A percentile compares a stretch with the other conserved stretches of the same genome.
These are phyloP conservation scores for Pimephales promelas DNA, from an alignment of 2,113 vertebrate genomes.

Conservation along the genomic window DNA sequence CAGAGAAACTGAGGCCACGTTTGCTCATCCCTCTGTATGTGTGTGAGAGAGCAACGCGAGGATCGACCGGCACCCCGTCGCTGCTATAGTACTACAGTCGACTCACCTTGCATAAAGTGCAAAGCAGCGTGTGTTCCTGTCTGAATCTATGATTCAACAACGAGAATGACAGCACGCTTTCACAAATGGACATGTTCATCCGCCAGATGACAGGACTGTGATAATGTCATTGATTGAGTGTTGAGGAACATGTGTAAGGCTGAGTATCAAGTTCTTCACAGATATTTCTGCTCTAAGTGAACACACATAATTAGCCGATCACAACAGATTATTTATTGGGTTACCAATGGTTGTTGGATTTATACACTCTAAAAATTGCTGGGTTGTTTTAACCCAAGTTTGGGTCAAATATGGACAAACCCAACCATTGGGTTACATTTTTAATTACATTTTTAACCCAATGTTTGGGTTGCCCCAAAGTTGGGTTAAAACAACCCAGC, in stretches of 20 bases:
- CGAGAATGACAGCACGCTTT: slow-evolving; percentile 60
- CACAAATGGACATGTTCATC: slow-evolving; percentile 62
- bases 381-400: too few relatives aligned
- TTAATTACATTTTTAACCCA: too few relatives aligned
- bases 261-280: slow-evolving; percentile 29
- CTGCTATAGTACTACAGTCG: slow-evolving; percentile 68
- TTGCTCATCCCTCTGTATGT: neutral
- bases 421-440: too few relatives aligned
- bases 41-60: neutral
- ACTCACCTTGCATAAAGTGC: slow-evolving; percentile 61
- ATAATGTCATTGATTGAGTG: slow-evolving; percentile 30
- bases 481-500: too few relatives aligned
- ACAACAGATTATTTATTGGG: neutral
- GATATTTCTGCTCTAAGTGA: slow-evolving; percentile 33
- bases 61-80: slow-evolving; percentile 61
- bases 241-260: neutral
- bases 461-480: too few relatives aligned
- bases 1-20: neutral
- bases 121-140: slow-evolving; percentile 62
- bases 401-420: too few relatives aligned
- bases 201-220: slow-evolving; percentile 42
- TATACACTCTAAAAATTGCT: too few relatives aligned
- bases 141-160: slow-evolving; percentile 65
- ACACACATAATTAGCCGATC: neutral
- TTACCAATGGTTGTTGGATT: neutral